Evolutionary conservation across 2,113 vertebrate species (phyloP).

Genomic region (Corythornis cristatus): DNA sequence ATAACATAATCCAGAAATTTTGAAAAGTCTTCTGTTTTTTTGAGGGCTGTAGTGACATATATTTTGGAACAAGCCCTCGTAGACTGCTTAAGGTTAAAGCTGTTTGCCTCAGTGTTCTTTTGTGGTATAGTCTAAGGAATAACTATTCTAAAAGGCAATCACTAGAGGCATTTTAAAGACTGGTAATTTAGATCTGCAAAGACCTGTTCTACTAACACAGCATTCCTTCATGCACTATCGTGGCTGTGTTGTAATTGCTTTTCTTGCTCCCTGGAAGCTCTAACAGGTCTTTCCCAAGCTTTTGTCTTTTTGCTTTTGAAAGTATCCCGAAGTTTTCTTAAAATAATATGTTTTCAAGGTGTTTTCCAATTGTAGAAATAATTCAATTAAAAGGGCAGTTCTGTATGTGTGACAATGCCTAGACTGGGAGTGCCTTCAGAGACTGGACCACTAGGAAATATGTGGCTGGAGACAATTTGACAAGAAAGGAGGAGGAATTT

Average conservation of each 20-base stretch:
- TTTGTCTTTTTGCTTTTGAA: not conserved
- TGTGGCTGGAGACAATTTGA: not conserved
- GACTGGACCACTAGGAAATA: not conserved
- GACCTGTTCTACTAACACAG: not conserved
- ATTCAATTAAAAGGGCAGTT: not conserved
- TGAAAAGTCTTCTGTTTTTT: not conserved
- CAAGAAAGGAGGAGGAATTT: not conserved
- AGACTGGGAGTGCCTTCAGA: not conserved
- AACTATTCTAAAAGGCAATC: not conserved
- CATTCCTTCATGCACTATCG: not conserved
- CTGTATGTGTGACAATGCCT: not conserved
- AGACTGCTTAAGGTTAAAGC: not conserved
- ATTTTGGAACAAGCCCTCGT: not conserved
- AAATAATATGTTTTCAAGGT: not conserved
- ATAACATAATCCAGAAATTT: not conserved
- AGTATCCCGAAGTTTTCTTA: not conserved
- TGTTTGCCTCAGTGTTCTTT: not conserved
- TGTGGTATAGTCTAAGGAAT: not conserved
- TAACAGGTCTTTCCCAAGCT: not conserved
- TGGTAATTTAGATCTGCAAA: not conserved
- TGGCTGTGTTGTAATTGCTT: not conserved
- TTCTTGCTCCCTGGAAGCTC: not conserved
- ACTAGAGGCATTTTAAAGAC: not conserved
- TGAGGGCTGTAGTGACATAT: rapidly evolving
- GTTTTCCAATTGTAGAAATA: not conserved